These are phyloP conservation scores for Leucophenga varia DNA, from an alignment of 1,140 invertebrate genomes.

Conservation along the genomic window DNA sequence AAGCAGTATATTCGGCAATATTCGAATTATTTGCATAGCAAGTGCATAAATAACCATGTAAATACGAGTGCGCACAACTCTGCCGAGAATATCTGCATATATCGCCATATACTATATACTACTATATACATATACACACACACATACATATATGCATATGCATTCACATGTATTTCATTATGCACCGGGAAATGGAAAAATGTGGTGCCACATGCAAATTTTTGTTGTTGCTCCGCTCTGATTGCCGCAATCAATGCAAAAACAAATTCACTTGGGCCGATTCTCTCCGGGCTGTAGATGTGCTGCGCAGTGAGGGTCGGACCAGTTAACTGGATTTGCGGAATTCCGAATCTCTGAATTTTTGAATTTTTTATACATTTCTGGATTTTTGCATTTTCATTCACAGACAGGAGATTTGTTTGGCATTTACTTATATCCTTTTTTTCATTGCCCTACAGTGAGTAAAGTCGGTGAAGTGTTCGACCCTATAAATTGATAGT, in stretches of 20 bases:
- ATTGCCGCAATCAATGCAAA: conserved; percentile 35
- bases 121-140: conserved; percentile 2
- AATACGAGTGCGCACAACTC: conserved; percentile 4
- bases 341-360: too few species aligned
- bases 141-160: conserved; percentile 1
- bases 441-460: too few species aligned
- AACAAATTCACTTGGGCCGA: conserved; percentile 15
- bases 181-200: conserved; percentile 19
- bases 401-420: too few species aligned
- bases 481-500: too few species aligned
- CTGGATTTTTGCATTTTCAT: conserved; percentile 1
- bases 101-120: background rate
- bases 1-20: background rate
- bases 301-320: too few species aligned
- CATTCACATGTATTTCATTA: conserved; percentile 18
- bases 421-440: too few species aligned
- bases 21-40: conserved; percentile 28
- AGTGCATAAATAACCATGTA: conserved; percentile 31
- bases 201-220: conserved; percentile 1
- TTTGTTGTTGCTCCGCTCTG: conserved; percentile 13
- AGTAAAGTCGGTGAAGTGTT: too few species aligned
- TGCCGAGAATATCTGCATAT: conserved; percentile 7
- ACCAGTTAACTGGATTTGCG: conserved; percentile 18
- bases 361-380: too few species aligned
- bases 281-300: background rate